Conservation (phyloP, 2,888 invertebrate species). For the Drosophila anceps region DNA sequence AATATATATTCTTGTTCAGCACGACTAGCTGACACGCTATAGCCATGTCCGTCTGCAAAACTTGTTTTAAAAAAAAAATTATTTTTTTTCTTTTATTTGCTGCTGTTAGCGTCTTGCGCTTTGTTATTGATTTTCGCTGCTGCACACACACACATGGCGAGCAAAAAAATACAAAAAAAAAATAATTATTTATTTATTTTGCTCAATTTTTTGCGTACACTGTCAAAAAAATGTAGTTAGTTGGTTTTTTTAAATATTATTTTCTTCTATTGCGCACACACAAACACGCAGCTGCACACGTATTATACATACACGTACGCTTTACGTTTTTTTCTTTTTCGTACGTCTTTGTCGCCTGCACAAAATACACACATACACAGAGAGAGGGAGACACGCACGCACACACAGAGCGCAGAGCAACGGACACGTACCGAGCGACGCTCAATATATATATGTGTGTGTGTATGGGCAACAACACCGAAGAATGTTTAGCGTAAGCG, state of each 20-base stretch:
- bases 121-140: slow-evolving; percentile 74
- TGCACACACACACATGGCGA: slow-evolving; percentile 50
- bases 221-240: slow-evolving; percentile 47
- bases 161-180: slow-evolving; percentile 12
- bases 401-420: slow-evolving; percentile 20
- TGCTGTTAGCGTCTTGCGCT: slow-evolving; percentile 38
- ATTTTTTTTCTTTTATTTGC: slow-evolving; percentile 8
- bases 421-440: slow-evolving; percentile 60
- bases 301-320: slow-evolving; percentile 55
- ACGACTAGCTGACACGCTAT: slow-evolving; percentile 17
- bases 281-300: slow-evolving; percentile 20
- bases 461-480: slow-evolving; percentile 44
- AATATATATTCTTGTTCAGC: slow-evolving; percentile 27
- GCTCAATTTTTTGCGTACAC: slow-evolving; percentile 16
- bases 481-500: slow-evolving; percentile 58
- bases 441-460: slow-evolving; percentile 54
- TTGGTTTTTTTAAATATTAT: slow-evolving; percentile 34
- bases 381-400: slow-evolving; percentile 14
- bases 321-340: slow-evolving; percentile 58
- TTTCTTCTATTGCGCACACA: slow-evolving; percentile 65
- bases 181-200: slow-evolving; percentile 28
- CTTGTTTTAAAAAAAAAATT: slow-evolving; percentile 20
- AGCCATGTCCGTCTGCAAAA: slow-evolving; percentile 22
- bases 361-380: slow-evolving; percentile 27
- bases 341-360: slow-evolving; percentile 56